Percentiles rank a stretch among this genome's conserved stretches.
Conservation (phyloP, 2,888 invertebrate species). For the Amphipoea oculea region DNA sequence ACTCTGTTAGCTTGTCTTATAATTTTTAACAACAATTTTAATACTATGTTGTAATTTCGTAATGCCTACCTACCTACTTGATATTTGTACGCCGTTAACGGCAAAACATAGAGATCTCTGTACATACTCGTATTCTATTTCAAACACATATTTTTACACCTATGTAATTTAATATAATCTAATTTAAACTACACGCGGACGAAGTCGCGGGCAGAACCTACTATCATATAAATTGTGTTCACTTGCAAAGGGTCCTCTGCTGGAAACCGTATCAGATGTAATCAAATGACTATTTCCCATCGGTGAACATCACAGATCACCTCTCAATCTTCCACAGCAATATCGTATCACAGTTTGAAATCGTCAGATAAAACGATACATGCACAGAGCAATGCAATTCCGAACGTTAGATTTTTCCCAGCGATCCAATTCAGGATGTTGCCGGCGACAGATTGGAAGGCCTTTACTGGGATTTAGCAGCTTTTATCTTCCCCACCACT, state of each 20-base stretch:
- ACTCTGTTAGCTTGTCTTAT: too few species aligned
- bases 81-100: too few species aligned
- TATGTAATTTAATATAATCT: too few species aligned
- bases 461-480: constrained; percentile 43
- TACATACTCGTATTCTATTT: too few species aligned
- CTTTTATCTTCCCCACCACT: constrained; percentile 45
- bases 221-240: not conserved
- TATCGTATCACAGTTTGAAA: constrained; percentile 12
- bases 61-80: too few species aligned
- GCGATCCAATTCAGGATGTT: constrained; percentile 44
- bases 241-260: not conserved
- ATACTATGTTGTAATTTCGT: too few species aligned
- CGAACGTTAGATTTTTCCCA: constrained; percentile 44
- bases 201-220: too few species aligned
- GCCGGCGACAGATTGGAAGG: constrained; percentile 50
- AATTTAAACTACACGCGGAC: too few species aligned
- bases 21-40: too few species aligned
- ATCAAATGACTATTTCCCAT: not conserved
- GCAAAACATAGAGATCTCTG: too few species aligned
- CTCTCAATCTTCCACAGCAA: constrained; percentile 16
- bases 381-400: constrained; percentile 37
- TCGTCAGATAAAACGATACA: constrained; percentile 19
- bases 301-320: not conserved
- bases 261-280: not conserved
- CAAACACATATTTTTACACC: too few species aligned